Base-by-base conservation (phyloP, 2,797 vertebrate species). In the Phataginus tetradactyla region DNA sequence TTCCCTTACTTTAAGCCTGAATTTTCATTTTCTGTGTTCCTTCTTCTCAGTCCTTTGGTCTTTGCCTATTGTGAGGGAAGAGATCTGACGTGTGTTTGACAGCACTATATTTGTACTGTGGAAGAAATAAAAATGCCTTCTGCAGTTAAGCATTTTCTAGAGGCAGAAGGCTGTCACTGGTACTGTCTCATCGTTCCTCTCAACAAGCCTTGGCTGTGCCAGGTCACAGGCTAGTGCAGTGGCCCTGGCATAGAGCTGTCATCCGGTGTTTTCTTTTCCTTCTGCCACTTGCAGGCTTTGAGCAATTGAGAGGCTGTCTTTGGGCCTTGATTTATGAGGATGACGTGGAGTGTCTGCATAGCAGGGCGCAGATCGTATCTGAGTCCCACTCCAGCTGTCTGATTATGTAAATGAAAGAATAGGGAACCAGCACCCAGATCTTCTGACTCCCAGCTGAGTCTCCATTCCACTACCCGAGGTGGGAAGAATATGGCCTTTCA, bases 201-300 rank as follows among this genome's bases (percentile, higher is more conserved):
- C 20, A 2, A 4, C 4, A 57, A 32, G 61, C n/a, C n/a, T 21
- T 57, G 27, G 25, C 9, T 64, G 15, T 42, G 29, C 14, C 69
- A 45, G 3, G 51, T 13, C 77, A 12, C 0, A 0, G 3, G 2
- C 68, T 4, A 39, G 3, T 12, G 18, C 37, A 42, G 7, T 45
- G n/a, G 0, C 0, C 7, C 4, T 45, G 51, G 63, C 51, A n/a
- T 2, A 1, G 42, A 14, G 0, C 17, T 39, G 32, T 61, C 42
- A 27, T 4, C 32, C 29, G 51, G 7, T 27, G 18, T 27, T 78
- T 37, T 68, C 68, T 51, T 32, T 34, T 4, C 18, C 12, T 72
- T 21, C n/a, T 68, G 15, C 6, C 66, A 9, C 17, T 32, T 90
- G 6, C 37, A n/a, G 55, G 4, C 13, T 87, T 80, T 10, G 32